Evolutionary conservation across 2,888 invertebrate species (phyloP), one percentile per base, ranked within the genome.

Genomic region (Caenorhabditis afra): DNA sequence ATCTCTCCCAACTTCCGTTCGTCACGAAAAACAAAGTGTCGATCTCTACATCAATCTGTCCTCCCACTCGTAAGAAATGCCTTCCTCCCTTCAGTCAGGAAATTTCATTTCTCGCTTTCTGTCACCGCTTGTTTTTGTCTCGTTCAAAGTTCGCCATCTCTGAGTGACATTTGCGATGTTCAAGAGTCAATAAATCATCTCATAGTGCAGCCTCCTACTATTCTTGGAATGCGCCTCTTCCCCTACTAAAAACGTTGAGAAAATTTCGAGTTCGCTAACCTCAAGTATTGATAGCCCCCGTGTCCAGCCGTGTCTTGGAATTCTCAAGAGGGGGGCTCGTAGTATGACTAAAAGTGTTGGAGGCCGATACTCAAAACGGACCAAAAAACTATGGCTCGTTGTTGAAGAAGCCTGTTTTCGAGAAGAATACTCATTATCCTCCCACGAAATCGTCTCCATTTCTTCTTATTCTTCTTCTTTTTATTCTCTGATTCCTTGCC

Each of bases 91-190:
- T 58, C 39, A 39, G 55, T 52, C 62, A 57, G 71, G 29, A 64
- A 71, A 62, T 49, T 62, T 18, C 35, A 52, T 39, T 62, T 61
- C 20, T 37, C 45, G 29, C 52, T 58, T 29, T 45, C 57, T 41
- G 71, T 47, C 71, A 64, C 57, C 45, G n/a, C 23, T 53, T 71
- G 62, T 62, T 64, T 64, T 61, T 41, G 58, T 50, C 22, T 49
- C 39, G 35, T 61, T 47, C 39, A 45, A 70, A 70, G 70, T 61
- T 70, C 53, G 61, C 35, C 53, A n/a, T 37, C 41, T 47, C 12
- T 73, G 73, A 73, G 57, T 64, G 73, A 55, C 73, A 64, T 50
- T 50, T 64, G n/a, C 20, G 58, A 73, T 58, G 73, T 73, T 64
- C 64, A 50, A 50, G 50, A 47, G 58, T 64, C 73, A 50, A 73